phyloP scores from a whole-genome alignment of 2,797 vertebrate species.

The Macropodus opercularis region DNA sequence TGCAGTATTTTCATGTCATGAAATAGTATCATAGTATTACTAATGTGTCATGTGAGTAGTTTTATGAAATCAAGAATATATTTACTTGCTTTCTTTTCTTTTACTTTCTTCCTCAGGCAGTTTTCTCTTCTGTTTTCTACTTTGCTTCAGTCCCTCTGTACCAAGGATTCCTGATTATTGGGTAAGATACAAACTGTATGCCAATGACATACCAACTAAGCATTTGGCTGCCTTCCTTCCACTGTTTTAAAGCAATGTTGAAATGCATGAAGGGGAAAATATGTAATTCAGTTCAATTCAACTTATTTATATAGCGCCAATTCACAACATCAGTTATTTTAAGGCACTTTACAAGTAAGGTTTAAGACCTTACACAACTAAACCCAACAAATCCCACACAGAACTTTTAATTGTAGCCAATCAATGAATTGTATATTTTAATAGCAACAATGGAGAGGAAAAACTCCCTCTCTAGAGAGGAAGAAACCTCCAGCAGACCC shows the following conservation, averaged over 20 bases:
- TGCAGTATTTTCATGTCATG: background rate
- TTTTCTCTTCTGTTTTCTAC: slow-evolving; percentile 98
- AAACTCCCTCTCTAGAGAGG: too few relatives aligned
- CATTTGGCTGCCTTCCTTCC: slow-evolving; percentile 61
- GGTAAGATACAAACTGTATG: slow-evolving; percentile 81
- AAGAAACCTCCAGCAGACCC: too few relatives aligned
- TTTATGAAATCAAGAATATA: slow-evolving; percentile 6
- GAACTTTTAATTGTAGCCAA: too few relatives aligned
- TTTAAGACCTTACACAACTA: too few relatives aligned
- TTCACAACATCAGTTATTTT: too few relatives aligned
- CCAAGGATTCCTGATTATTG: slow-evolving; percentile 97
- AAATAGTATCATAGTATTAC: background rate
- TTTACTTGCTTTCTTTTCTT: slow-evolving; percentile 7
- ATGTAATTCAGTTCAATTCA: too few relatives aligned
- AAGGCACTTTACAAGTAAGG: too few relatives aligned
- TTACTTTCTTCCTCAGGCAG: slow-evolving; percentile 81
- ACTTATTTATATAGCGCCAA: too few relatives aligned
- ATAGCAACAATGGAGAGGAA: too few relatives aligned
- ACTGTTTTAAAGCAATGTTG: slow-evolving; percentile 61
- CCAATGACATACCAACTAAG: slow-evolving; percentile 73
- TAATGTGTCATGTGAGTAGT: background rate
- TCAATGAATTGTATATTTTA: too few relatives aligned
- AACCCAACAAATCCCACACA: too few relatives aligned
- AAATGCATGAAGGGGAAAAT: slow-evolving; percentile 57
- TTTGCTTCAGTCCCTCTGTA: slow-evolving; percentile 97